Conservation (phyloP, 2,113 vertebrate genomes). For the Takifugu flavidus region DNA sequence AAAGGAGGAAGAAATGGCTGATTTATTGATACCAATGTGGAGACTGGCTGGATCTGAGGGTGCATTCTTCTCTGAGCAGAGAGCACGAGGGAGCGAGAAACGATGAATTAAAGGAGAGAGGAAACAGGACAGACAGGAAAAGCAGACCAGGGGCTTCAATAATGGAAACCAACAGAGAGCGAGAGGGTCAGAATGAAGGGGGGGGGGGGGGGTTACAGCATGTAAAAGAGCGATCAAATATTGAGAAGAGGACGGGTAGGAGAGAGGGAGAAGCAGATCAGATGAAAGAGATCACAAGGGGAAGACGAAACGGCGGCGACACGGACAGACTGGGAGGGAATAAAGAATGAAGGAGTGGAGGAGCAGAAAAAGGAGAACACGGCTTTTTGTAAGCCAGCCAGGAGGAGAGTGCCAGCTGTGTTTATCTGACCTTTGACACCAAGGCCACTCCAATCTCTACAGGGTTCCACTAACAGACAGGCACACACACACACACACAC, state of each 20-base stretch:
- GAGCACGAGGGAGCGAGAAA: slow-evolving; percentile 9
- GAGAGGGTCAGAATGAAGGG: not conserved
- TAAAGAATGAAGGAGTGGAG: slow-evolving; percentile 22
- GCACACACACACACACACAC: slow-evolving; percentile 12
- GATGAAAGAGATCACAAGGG: slow-evolving; percentile 7
- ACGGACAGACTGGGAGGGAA: slow-evolving; percentile 16
- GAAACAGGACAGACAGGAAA: not conserved
- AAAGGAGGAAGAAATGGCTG: slow-evolving; percentile 36
- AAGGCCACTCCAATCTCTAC: slow-evolving; percentile 65
- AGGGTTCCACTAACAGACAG: slow-evolving; percentile 24
- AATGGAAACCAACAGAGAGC: not conserved
- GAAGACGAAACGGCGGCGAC: not conserved
- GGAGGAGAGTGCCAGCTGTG: slow-evolving; percentile 75
- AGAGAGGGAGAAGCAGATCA: not conserved
- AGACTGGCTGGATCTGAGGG: slow-evolving; percentile 51
- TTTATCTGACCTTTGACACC: slow-evolving; percentile 74
- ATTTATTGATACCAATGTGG: slow-evolving; percentile 64
- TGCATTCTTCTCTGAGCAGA: slow-evolving; percentile 47
- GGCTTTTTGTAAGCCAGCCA: slow-evolving; percentile 36
- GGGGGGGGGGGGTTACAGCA: slow-evolving; percentile 1
- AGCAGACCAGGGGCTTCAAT: not conserved
- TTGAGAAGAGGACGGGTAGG: not conserved
- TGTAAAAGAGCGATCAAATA: slow-evolving; percentile 5
- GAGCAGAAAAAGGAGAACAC: slow-evolving; percentile 33
- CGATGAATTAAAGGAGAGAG: slow-evolving; percentile 8